Percentiles rank a stretch among this genome's conserved stretches.
phyloP scores from a whole-genome alignment of 2,113 vertebrate genomes.

The Garra rufa region DNA sequence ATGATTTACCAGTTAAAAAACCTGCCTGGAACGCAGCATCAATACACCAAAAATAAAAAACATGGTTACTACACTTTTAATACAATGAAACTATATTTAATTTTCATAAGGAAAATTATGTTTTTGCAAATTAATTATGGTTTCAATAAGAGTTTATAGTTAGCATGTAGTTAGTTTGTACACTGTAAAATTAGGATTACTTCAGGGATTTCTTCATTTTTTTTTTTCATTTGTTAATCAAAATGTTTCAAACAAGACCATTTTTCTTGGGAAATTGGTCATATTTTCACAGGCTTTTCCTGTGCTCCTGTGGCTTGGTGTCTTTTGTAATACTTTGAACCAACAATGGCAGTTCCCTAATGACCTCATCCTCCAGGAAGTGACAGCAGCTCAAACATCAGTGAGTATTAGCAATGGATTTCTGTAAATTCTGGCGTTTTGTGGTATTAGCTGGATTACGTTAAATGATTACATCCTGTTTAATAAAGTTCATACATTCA shows the following conservation, averaged over 20 bases:
- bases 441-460: not conserved
- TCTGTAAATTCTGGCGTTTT: not conserved
- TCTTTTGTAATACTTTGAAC: not conserved
- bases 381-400: not conserved
- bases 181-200: too few species aligned
- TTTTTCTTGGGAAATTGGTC: not conserved
- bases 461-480: not conserved
- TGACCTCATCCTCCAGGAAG: not conserved
- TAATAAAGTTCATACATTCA: not conserved
- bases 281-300: not conserved
- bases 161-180: too few species aligned
- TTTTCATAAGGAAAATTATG: too few species aligned
- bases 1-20: too few species aligned
- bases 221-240: not conserved
- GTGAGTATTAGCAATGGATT: not conserved
- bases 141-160: too few species aligned
- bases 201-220: not conserved
- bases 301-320: not conserved
- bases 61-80: too few species aligned
- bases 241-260: not conserved
- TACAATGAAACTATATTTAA: too few species aligned
- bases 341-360: not conserved
- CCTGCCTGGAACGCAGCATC: too few species aligned
- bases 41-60: too few species aligned
- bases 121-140: too few species aligned